phyloP scores from a whole-genome alignment of 1,140 invertebrate genomes.

The Pteromalus puparum region DNA sequence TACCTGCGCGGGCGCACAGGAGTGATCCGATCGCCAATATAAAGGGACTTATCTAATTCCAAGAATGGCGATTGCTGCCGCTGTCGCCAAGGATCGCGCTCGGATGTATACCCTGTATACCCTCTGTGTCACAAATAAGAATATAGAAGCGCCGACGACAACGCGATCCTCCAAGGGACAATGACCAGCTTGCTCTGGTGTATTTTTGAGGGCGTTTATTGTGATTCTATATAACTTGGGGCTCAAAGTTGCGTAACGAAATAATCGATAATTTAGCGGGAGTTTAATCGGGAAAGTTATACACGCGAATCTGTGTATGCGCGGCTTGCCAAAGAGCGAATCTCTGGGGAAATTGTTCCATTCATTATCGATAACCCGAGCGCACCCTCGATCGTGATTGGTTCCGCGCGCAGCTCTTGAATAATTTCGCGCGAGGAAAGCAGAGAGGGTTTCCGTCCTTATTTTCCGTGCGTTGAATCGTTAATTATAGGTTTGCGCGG shows the following conservation, averaged over 20 bases:
- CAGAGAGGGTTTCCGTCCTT: background rate
- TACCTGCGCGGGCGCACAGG: slow-evolving; percentile 7
- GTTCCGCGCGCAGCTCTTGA: background rate
- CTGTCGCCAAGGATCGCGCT: background rate
- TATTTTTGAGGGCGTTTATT: too few relatives aligned
- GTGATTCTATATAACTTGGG: too few relatives aligned
- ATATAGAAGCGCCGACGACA: background rate
- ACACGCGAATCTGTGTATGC: background rate
- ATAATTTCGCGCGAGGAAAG: background rate
- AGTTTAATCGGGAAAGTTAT: background rate
- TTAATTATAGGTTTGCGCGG: background rate
- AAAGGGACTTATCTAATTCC: slow-evolving; percentile 63
- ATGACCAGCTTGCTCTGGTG: too few relatives aligned
- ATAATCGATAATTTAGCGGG: background rate
- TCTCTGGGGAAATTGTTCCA: slow-evolving; percentile 15
- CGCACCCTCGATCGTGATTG: background rate
- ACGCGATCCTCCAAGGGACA: too few relatives aligned
- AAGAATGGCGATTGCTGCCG: slow-evolving; percentile 51
- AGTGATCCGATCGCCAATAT: slow-evolving; percentile 61
- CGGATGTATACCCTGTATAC: background rate
- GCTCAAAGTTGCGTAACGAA: background rate
- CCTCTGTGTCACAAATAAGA: background rate
- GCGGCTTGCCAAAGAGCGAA: background rate
- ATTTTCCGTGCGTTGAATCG: background rate
- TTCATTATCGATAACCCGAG: slow-evolving; percentile 12